Evolutionary conservation across 2,888 invertebrate genomes (phyloP), one percentile per base, ranked within the genome.

Genomic region (Pemphredon lugubris): DNA sequence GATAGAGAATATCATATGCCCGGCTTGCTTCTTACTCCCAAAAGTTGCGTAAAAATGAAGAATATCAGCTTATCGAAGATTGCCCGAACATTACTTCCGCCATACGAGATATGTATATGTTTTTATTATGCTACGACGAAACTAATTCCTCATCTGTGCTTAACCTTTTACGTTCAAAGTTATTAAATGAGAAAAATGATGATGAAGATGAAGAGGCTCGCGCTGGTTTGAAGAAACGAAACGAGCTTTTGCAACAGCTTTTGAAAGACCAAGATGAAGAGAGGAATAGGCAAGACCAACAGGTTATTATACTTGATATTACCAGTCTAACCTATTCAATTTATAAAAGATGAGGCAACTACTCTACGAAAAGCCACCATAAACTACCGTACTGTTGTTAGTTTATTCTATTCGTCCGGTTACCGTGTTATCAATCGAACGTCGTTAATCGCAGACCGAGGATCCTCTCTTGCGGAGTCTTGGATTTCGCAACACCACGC

Each of bases 171-270:
- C 5, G 2, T 51, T 78, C 74, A 2, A 87, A 96, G 95, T 92
- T 96, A 89, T 91, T 96, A 73, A 96, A 96, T 87, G 95, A 96
- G 77, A 95, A 95, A 90, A 94, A 93, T 67, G 96, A 96, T 82
- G 95, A 95, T 80, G 96, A 96, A 79, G 93, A 94, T 73, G 92
- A 93, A 65, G 94, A 94, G 73, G 90, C 90, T 76, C 91, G 92
- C 80, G 92, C 90, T 82, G 92, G 92, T 37, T 82, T 92, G 71
- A 92, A 92, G 91, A 94, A 90, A 84, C 91, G 90, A 90, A 94
- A 92, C 89, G 93, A 92, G 86, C 91, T 92, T 79, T 91, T 92
- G 82, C 92, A 92, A 88, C 93, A 92, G 86, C 91, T 92, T 87
- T 91, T 93, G 71, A 93, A 93, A 83, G 91, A 91, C 50, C 88